Base-by-base conservation (phyloP, 2,113 vertebrate genomes). In the Sinocyclocheilus anophthalmus region DNA sequence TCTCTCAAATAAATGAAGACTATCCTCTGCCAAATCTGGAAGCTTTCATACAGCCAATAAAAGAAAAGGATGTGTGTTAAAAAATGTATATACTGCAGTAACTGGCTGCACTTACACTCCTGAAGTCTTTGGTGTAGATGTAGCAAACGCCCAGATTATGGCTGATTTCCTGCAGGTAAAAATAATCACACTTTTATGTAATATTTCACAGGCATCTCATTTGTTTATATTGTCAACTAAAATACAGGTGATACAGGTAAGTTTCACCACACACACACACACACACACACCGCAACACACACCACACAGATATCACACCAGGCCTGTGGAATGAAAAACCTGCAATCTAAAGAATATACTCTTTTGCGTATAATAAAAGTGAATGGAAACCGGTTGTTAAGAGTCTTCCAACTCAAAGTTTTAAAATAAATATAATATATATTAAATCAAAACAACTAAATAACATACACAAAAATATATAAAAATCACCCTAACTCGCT, bases 141-240 rank as follows among this genome's bases (percentile, higher is more conserved):
- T 97, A 97, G 91, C 98, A 98, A 85, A 99, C 95, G 0, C 97
- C 98, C 78, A 98, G 94, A 93, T 99, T 99, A 89, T 99, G 97
- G 91, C 92, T 97, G 93, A 99, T 97, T 93, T 99, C 98, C 98
- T 99, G 90, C 20, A 88, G 12, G 84, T 70, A 87, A 90, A 85
- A 81, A 90, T n/a, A 89, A 83, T 67, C 30, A 85, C n/a, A 67
- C 7, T 57, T 53, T 53, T n/a, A 65, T 13, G 72, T 37, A 37
- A 53, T 33, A 63, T 45, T 77, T 63, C 57, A 67, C 42, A 78
- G 4, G 48, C 24, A 77, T 77, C n/a, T 30, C 24, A 53, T 20
- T 61, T 61, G 57, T 61, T 61, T 61, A 61, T n/a, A 61, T n/a
- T 61, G 57, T 61, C 22, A 61, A 11, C 22, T 39, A 42, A 73